Base-by-base conservation (phyloP, 1,140 invertebrate species). In the Diorhabda sublineata region DNA sequence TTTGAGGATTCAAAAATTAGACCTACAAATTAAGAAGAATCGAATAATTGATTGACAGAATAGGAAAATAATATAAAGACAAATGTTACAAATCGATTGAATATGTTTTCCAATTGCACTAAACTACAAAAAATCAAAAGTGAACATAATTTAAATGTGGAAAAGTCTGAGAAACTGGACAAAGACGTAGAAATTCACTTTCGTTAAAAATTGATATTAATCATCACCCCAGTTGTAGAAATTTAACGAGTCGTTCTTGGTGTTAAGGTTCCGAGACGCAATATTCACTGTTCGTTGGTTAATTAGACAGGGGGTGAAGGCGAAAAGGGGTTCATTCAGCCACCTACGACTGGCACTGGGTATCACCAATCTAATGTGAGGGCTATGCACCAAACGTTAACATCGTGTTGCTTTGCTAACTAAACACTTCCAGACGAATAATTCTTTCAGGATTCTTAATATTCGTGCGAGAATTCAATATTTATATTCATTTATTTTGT, bases 331-430 rank as follows among this genome's bases (percentile, higher is more conserved):
- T 45, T 47, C 56, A 70, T 65, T 52, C 45, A 66, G 67, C 58
- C 70, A 69, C 58, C 67, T 74, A 73, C 78, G 78, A 76, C 77
- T 79, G 78, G 78, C 67, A 79, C 78, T 56, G 77, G 71, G 72
- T 79, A 79, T 76, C 77, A 79, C 78, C 78, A 70, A 77, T 79
- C 78, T 77, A 70, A 77, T 79, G 78, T 78, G 77, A 74, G 74
- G 71, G 75, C 73, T 77, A 76, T 78, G 75, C 75, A 78, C 71
- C 71, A 71, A 69, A 70, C 66, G 63, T 62, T 44, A 7, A 67
- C 59, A 26, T 42, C 59, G 26, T 52, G 47, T 52, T 52, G 47
- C 47, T 52, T 52, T 52, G 6, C 47, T 52, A 52, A 52, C 47
- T 52, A 52, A 52, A 4, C 47, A 3, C n/a, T 52, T 52, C n/a